Evolutionary conservation across 2,797 vertebrate species (phyloP), one percentile per base, ranked within the genome.

Genomic region (Meda fulgida): DNA sequence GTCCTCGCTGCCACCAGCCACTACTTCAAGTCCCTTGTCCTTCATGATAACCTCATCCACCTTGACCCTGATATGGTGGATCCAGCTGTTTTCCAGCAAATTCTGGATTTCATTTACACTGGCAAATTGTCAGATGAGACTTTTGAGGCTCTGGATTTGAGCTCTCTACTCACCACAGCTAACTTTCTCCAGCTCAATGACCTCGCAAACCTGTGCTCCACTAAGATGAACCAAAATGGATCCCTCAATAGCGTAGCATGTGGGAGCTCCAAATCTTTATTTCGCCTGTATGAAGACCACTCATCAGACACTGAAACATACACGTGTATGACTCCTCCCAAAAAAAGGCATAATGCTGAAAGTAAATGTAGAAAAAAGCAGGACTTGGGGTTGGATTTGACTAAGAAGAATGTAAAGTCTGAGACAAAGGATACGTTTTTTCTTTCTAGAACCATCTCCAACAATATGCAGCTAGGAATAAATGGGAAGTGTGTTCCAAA

Each of bases 131-230:
- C 95, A 0, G 97, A 98, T 89, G 97, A 97, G 93, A 73, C 38
- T n/a, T 75, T 73, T 29, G 97, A 97, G 5, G 95, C 93, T 13
- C 96, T 98, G 92, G 97, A 98, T 93, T 97, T 98, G 85, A 97
- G 93, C 91, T 96, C 96, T 92, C 96, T 99, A 87, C 97, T 99
- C 91, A 98, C 97, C 7, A 98, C 98, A 87, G 98, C 98, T 92
- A 99, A 97, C 97, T 99, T 99, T 97, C 98, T 99, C 96, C 98
- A 99, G 95, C 96, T 99, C 91, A 97, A 97, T 3, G 98, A 99
- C 94, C 95, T 99, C 87, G 97, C 97, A 85, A 97, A 96, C 89
- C 95, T 99, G 84, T 99, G 98, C 94, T 96, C 98, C 91, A 98
- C 97, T 93, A 98, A 97, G 93, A 96, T 99, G 73, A 99, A 99